These are phyloP conservation scores for Glyphotaelius pellucidus DNA, from an alignment of 2,888 invertebrate genomes.

Conservation along the genomic window DNA sequence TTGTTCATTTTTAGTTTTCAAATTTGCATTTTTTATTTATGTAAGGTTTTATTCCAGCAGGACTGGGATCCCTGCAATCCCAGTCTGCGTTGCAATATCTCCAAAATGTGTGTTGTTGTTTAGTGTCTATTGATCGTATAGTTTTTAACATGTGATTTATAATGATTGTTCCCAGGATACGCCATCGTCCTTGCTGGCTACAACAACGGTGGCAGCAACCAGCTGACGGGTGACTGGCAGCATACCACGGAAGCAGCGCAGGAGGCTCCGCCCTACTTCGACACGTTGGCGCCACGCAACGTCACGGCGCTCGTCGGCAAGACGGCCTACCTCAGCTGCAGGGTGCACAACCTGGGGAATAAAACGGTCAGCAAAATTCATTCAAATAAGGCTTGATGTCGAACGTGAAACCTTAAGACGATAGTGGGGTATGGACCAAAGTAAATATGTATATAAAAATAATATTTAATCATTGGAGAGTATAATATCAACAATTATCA, in stretches of 20 bases:
- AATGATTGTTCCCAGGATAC: conserved; percentile 53
- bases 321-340: conserved; percentile 88
- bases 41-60: too few relatives aligned
- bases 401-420: not conserved
- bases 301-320: conserved; percentile 89
- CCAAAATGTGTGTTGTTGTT: too few relatives aligned
- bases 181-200: conserved; percentile 53
- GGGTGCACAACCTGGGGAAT: conserved; percentile 88
- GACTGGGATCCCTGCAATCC: too few relatives aligned
- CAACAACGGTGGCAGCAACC: conserved; percentile 74
- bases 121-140: not conserved
- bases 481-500: too few relatives aligned
- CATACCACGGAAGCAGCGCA: conserved; percentile 68
- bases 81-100: too few relatives aligned
- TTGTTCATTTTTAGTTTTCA: too few relatives aligned
- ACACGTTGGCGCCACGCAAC: conserved; percentile 85
- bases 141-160: not conserved
- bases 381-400: not conserved
- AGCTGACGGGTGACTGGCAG: conserved; percentile 69
- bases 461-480: too few relatives aligned
- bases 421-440: too few relatives aligned
- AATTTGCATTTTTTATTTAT: too few relatives aligned
- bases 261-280: conserved; percentile 82
- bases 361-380: conserved; percentile 81
- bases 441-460: too few relatives aligned